These are phyloP conservation scores for Sycophila texana DNA, from an alignment of 2,888 invertebrate species.

Conservation along the genomic window DNA sequence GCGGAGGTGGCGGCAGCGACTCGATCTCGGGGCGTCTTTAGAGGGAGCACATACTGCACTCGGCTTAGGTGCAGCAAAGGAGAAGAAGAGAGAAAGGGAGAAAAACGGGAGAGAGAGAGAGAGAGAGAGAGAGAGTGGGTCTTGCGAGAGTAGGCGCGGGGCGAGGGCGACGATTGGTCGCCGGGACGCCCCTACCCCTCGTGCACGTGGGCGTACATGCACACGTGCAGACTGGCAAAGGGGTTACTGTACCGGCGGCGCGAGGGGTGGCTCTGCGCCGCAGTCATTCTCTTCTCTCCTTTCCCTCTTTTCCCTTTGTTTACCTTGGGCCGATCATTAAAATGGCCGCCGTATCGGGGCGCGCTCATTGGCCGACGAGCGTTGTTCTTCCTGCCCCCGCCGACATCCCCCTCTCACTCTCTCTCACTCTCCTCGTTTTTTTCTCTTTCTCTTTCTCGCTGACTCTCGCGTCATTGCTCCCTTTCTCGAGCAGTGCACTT, in stretches of 20 bases:
- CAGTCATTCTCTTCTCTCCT: conserved; percentile 70
- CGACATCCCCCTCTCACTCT: conserved; percentile 28
- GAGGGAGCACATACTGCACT: conserved; percentile 4
- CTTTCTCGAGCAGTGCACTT: conserved; percentile 44
- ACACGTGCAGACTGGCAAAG: conserved; percentile 60
- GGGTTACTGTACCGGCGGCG: conserved; percentile 64
- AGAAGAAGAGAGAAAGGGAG: conserved; percentile 39
- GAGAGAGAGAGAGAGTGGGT: conserved; percentile 51
- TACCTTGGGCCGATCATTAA: conserved; percentile 75
- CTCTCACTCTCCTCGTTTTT: conserved; percentile 2
- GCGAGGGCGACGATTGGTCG: conserved; percentile 71
- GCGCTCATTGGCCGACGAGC: conserved; percentile 71
- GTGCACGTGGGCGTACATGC: conserved; percentile 71
- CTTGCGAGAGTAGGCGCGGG: too few relatives aligned
- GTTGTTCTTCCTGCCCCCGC: conserved; percentile 28
- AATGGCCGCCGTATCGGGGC: conserved; percentile 74
- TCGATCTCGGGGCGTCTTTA: neutral
- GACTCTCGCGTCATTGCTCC: conserved; percentile 48
- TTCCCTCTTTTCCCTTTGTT: conserved; percentile 69
- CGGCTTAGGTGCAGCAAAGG: neutral
- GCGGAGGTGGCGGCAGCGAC: neutral
- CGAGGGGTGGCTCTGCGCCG: conserved; percentile 62
- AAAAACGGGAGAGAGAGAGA: conserved; percentile 39
- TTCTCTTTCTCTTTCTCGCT: conserved; percentile 31
- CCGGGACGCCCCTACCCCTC: conserved; percentile 57